Evolutionary conservation across 2,113 vertebrate species (phyloP).

Genomic region (Engraulis encrasicolus): DNA sequence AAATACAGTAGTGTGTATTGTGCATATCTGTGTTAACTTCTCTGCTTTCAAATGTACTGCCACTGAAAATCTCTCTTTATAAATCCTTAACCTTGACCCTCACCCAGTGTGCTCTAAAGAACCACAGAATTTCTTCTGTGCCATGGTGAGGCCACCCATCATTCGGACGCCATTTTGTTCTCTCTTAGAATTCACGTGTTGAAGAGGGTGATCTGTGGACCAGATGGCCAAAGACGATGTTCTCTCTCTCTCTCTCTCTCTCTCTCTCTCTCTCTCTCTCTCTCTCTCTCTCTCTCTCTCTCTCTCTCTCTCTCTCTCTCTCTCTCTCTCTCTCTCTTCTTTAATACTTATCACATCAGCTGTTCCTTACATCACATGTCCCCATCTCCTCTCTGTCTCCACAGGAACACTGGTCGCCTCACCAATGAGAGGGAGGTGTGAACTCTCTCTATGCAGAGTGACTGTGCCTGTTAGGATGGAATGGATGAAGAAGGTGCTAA

Average conservation of each 20-base stretch:
- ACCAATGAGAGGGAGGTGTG: not conserved
- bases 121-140: too few species aligned
- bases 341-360: not conserved
- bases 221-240: constrained; percentile 43
- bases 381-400: not conserved
- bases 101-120: too few species aligned
- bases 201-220: constrained; percentile 42
- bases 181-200: constrained; percentile 15
- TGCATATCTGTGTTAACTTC: too few species aligned
- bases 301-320: constrained; percentile 21
- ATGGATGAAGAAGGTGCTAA: not conserved
- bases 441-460: not conserved
- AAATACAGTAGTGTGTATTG: too few species aligned
- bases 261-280: constrained; percentile 32
- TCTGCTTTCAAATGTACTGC: too few species aligned
- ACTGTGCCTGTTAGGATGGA: not conserved
- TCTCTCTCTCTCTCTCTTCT: constrained; percentile 13
- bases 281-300: constrained; percentile 22
- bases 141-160: too few species aligned
- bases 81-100: too few species aligned
- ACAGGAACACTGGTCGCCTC: not conserved
- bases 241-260: constrained; percentile 16
- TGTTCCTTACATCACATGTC: not conserved
- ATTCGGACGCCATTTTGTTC: constrained; percentile 23
- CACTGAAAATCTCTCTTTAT: too few species aligned